Conservation (phyloP, 2,113 vertebrate species). For the Silurus glanis region DNA sequence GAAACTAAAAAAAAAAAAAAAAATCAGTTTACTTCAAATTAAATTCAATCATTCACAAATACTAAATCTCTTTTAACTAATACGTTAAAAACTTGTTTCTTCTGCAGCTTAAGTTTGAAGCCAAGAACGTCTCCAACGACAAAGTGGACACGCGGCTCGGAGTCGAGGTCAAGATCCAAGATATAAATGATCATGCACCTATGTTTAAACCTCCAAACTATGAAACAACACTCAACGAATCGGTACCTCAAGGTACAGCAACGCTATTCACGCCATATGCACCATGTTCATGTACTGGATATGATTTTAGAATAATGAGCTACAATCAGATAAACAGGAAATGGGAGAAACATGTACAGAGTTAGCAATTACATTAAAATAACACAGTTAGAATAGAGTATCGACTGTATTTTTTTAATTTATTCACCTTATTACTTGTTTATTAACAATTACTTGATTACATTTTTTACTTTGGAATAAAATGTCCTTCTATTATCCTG, state of each 20-base stretch:
- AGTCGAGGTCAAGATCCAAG: constrained; percentile 45
- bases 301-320: neutral
- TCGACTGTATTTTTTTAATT: too few species aligned
- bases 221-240: constrained; percentile 25
- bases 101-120: constrained; percentile 39
- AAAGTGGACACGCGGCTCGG: constrained; percentile 43
- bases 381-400: too few species aligned
- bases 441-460: too few species aligned
- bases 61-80: too few species aligned
- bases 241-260: constrained; percentile 42
- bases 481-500: neutral
- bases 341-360: too few species aligned
- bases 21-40: too few species aligned
- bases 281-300: neutral
- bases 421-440: too few species aligned
- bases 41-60: too few species aligned
- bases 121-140: constrained; percentile 16
- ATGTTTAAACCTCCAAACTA: constrained; percentile 2
- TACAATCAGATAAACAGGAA: neutral
- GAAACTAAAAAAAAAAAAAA: too few species aligned
- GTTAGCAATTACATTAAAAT: too few species aligned
- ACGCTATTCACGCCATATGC: too few species aligned
- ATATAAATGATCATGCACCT: constrained; percentile 50
- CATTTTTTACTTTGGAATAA: neutral
- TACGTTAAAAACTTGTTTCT: too few species aligned